Base-by-base conservation (phyloP, 2,113 vertebrate genomes). In the Chaenocephalus aceratus region DNA sequence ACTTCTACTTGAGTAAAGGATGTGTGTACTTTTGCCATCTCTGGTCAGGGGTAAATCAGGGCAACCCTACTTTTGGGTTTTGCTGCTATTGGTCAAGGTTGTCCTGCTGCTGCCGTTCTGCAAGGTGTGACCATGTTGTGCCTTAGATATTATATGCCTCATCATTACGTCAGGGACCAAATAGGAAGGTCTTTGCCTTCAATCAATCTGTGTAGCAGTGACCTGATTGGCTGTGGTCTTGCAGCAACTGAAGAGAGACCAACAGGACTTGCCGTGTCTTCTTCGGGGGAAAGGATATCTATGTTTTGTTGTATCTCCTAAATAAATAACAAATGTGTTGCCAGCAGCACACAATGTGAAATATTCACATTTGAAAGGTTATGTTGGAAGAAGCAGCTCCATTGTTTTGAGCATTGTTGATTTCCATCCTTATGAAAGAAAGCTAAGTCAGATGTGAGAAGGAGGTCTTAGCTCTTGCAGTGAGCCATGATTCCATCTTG, bases 401-500 rank as follows among this genome's bases (percentile, higher is more conserved):
- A 23, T 70, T 21, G 48, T 18, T 69, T 68, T 49, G 75, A 36
- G 76, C 49, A 34, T 62, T 16, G 36, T 45, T n/a, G 63, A 64
- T 73, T 83, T 79, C 60, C 53, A 76, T 70, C 61, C 61, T 36
- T 46, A 48, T 26, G 36, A 79, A 77, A 75, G 54, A 3, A 78
- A 77, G 77, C 60, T 16, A 76, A 80, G 66, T 73, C 72, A 67
- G 59, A 75, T 41, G 30, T 76, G 62, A 83, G 45, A 21, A 82
- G 45, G 23, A 82, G 45, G 63, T 60, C 65, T 82, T 73, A 75
- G 85, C 57, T 23, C 76, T 57, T 81, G 72, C 74, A 79, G 68
- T 63, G 41, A 15, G 77, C 66, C 52, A 15, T 36, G 59, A 66
- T 75, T 86, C 80, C 85, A 89, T 86, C 84, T 83, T 80, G 72